A percentile compares a stretch with the other conserved stretches of the same genome.
Conservation (phyloP, 2,113 vertebrate genomes). For the Pogona vitticeps region DNA sequence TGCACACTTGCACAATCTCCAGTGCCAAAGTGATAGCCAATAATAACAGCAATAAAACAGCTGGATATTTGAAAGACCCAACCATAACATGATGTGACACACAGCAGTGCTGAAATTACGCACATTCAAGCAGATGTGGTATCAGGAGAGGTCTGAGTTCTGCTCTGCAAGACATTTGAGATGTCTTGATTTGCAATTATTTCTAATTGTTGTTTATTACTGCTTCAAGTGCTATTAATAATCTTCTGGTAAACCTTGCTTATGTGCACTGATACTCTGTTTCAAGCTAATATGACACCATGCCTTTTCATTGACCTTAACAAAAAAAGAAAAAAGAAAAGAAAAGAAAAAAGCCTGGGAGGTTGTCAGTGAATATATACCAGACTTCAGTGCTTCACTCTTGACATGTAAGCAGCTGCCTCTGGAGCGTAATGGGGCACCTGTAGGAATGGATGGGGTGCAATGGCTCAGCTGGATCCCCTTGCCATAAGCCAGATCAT, state of each 20-base stretch:
- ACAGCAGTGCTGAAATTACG: constrained; percentile 34
- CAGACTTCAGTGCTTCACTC: constrained; percentile 19
- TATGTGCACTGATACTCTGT: not conserved
- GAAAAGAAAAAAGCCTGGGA: not conserved
- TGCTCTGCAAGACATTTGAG: not conserved
- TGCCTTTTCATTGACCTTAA: constrained; percentile 5
- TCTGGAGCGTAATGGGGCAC: not conserved
- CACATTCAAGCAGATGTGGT: constrained; percentile 41
- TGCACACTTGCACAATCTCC: constrained; percentile 49
- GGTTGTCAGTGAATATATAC: constrained; percentile 3
- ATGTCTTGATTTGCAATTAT: not conserved
- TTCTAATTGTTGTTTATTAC: constrained; percentile 37
- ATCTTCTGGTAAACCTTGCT: not conserved
- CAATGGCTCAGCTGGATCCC: not conserved
- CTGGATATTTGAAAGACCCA: constrained; percentile 52
- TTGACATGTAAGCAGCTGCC: constrained; percentile 30
- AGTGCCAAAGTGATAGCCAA: constrained; percentile 41
- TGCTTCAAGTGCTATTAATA: constrained; percentile 30
- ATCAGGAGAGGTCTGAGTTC: not conserved
- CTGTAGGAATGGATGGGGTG: not conserved
- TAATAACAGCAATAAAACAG: constrained; percentile 41
- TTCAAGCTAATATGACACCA: not conserved
- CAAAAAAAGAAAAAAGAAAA: not conserved
- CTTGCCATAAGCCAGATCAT: not conserved
- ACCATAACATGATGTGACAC: constrained; percentile 9